Conservation (phyloP, 2,888 invertebrate genomes). For the Girardia tigrina region DNA sequence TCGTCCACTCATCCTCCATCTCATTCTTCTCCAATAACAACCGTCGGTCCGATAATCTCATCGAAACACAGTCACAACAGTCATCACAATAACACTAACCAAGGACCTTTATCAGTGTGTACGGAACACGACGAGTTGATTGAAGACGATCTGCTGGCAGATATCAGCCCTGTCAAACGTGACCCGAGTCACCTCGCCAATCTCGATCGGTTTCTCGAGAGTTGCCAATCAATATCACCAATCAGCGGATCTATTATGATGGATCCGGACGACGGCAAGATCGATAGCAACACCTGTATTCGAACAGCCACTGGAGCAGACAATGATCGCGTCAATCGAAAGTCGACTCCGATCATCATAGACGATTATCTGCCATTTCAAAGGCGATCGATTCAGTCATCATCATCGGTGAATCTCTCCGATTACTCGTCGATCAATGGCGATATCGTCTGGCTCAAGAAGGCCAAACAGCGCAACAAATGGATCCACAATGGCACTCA, state of each 20-base stretch:
- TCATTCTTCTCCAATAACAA: no score
- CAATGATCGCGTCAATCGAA: not conserved
- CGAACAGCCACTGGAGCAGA: no score
- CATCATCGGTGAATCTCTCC: not conserved
- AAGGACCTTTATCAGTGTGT: not conserved
- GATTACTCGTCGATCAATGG: not conserved
- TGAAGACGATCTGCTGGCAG: not conserved
- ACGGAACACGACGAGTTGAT: not conserved
- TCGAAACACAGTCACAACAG: not conserved
- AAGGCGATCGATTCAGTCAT: no score
- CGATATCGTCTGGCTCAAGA: not conserved
- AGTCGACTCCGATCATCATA: not conserved
- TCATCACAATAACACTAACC: not conserved
- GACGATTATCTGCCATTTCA: not conserved
- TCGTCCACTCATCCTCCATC: not conserved
- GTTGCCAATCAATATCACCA: not conserved
- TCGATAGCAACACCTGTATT: not conserved
- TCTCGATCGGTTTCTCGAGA: slow-evolving; percentile 7
- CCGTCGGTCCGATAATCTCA: no score
- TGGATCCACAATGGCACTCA: not conserved
- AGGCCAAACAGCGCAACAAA: not conserved
- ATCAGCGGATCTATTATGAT: not conserved
- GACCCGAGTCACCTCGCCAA: not conserved
- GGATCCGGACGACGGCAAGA: not conserved
- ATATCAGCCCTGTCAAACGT: slow-evolving; percentile 7